Percentiles rank a stretch among this genome's conserved stretches.
Evolutionary conservation across 2,113 vertebrate species (phyloP).

Genomic region (Apaloderma vittatum): DNA sequence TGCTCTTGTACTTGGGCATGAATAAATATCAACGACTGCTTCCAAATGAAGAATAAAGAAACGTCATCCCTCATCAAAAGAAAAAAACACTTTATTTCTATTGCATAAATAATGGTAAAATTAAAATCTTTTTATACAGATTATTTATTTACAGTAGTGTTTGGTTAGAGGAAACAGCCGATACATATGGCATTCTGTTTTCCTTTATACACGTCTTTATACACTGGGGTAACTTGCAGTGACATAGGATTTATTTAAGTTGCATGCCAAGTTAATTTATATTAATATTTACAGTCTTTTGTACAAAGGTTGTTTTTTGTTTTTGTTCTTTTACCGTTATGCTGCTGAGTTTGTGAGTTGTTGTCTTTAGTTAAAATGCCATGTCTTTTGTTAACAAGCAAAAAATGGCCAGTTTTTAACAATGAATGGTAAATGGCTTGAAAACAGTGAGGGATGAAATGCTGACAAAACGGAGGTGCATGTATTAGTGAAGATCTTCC

Average conservation of each 20-base stretch:
- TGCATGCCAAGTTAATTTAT: constrained; percentile 89
- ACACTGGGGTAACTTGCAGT: constrained; percentile 85
- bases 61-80: constrained; percentile 75
- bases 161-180: constrained; percentile 83
- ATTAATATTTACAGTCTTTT: constrained; percentile 84
- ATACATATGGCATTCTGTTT: constrained; percentile 84
- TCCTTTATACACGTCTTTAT: constrained; percentile 82
- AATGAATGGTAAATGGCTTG: background rate
- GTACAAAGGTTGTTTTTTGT: constrained; percentile 72
- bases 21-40: background rate
- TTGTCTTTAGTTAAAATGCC: constrained; percentile 42
- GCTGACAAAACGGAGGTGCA: background rate
- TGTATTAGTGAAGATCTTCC: background rate
- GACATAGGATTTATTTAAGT: constrained; percentile 81
- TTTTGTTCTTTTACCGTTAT: constrained; percentile 66
- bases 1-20: background rate
- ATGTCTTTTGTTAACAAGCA: background rate
- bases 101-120: constrained; percentile 94
- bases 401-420: constrained; percentile 10
- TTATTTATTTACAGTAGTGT: constrained; percentile 92
- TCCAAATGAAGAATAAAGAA: constrained; percentile 28
- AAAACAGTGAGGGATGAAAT: background rate
- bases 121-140: constrained; percentile 91
- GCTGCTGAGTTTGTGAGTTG: constrained; percentile 73
- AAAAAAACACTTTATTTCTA: constrained; percentile 89